These are phyloP conservation scores for Solenodon paradoxus DNA, from an alignment of 2,113 vertebrate genomes.

Conservation along the genomic window DNA sequence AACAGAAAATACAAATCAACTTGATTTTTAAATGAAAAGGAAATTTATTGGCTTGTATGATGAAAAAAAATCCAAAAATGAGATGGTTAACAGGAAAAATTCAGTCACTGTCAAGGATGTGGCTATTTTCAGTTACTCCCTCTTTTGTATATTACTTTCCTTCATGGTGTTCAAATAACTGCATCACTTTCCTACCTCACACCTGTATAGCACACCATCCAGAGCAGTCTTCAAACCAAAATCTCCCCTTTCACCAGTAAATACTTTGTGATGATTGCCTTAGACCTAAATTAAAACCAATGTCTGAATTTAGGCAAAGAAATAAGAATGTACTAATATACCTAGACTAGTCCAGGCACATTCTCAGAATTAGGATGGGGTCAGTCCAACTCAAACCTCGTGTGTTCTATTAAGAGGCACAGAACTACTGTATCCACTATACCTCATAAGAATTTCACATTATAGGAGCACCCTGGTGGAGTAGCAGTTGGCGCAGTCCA, in stretches of 20 bases:
- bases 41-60: neutral
- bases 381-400: neutral
- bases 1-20: neutral
- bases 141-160: neutral
- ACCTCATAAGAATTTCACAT: neutral
- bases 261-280: neutral
- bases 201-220: neutral
- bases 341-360: neutral
- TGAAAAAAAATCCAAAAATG: neutral
- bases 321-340: neutral
- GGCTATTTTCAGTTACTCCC: neutral
- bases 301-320: neutral
- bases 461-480: too few relatives aligned
- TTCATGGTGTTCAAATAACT: neutral
- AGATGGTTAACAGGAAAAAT: neutral
- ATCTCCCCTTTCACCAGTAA: neutral
- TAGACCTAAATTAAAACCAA: neutral
- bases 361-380: neutral
- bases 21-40: too few relatives aligned
- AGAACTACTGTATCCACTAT: neutral
- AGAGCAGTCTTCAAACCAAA: neutral
- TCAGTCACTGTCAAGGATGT: neutral
- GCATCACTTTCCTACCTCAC: neutral
- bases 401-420: neutral
- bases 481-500: too few relatives aligned